Conservation (phyloP, 1,140 invertebrate genomes). For the Amphibalanus amphitrite region DNA sequence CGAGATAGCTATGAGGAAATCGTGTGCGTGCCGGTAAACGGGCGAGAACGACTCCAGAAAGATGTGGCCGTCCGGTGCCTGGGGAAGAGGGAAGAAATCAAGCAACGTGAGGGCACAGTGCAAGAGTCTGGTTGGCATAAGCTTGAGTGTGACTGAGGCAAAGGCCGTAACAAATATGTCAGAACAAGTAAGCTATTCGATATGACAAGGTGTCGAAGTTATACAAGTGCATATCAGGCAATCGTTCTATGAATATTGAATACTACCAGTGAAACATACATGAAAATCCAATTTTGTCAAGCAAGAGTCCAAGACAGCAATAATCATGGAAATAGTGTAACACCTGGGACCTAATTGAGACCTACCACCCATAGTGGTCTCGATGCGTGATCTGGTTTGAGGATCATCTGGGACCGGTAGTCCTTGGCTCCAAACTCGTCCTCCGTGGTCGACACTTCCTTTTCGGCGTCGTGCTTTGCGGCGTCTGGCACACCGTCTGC, state of each 20-base stretch:
- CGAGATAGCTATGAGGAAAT: slow-evolving; percentile 96
- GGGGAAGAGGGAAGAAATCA: slow-evolving; percentile 18
- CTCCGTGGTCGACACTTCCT: slow-evolving; percentile 51
- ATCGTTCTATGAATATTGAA: too few relatives aligned
- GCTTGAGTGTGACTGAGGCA: background rate
- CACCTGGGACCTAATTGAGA: too few relatives aligned
- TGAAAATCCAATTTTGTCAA: too few relatives aligned
- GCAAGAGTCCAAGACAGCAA: too few relatives aligned
- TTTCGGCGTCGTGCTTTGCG: slow-evolving; percentile 62
- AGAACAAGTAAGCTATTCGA: too few relatives aligned
- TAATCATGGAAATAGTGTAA: too few relatives aligned
- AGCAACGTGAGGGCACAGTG: slow-evolving; percentile 7
- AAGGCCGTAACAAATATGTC: slow-evolving; percentile 19
- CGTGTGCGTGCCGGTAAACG: slow-evolving; percentile 97
- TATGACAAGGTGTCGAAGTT: too few relatives aligned
- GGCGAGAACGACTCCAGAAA: slow-evolving; percentile 98
- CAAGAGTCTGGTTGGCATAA: background rate
- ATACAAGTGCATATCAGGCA: too few relatives aligned
- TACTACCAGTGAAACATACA: too few relatives aligned
- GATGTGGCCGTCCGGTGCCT: slow-evolving; percentile 95
- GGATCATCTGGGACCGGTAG: slow-evolving; percentile 69
- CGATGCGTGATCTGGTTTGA: slow-evolving; percentile 77
- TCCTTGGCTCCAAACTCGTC: slow-evolving; percentile 99
- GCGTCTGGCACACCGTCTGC: slow-evolving; percentile 46
- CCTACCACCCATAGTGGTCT: slow-evolving; percentile 75